These are phyloP conservation scores for Drosophila lacicola DNA, from an alignment of 2,888 invertebrate species.

Conservation along the genomic window DNA sequence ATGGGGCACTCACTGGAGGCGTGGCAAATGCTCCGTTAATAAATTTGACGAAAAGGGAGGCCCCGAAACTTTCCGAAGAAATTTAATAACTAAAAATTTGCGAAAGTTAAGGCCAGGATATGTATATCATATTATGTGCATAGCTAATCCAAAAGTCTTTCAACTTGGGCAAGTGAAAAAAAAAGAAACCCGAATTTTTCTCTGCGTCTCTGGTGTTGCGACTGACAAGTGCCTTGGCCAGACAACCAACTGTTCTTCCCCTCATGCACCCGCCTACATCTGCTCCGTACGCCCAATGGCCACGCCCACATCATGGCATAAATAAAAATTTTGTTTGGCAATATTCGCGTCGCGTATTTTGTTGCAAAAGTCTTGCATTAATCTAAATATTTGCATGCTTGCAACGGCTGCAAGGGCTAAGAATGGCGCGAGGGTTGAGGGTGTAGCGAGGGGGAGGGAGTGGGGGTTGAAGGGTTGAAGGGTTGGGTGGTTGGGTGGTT, in stretches of 20 bases:
- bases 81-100: too few relatives aligned
- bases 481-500: neutral
- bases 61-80: too few relatives aligned
- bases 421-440: neutral
- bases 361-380: slow-evolving; percentile 79
- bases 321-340: slow-evolving; percentile 76
- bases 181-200: slow-evolving; percentile 56
- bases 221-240: slow-evolving; percentile 60
- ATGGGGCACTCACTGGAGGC: too few relatives aligned
- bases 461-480: neutral
- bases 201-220: slow-evolving; percentile 57
- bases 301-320: slow-evolving; percentile 53
- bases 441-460: neutral
- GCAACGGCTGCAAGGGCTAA: slow-evolving; percentile 15
- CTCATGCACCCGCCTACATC: too few relatives aligned
- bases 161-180: slow-evolving; percentile 1
- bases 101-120: neutral
- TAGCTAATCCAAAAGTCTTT: slow-evolving; percentile 15
- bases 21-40: too few relatives aligned
- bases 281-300: neutral
- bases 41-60: too few relatives aligned
- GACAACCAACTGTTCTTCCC: slow-evolving; percentile 19
- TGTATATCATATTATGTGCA: slow-evolving; percentile 3
- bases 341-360: slow-evolving; percentile 78
- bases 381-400: slow-evolving; percentile 79